A percentile compares a stretch with the other conserved stretches of the same genome.
Conservation (phyloP, 2,797 vertebrate species). For the Prionace glauca region DNA sequence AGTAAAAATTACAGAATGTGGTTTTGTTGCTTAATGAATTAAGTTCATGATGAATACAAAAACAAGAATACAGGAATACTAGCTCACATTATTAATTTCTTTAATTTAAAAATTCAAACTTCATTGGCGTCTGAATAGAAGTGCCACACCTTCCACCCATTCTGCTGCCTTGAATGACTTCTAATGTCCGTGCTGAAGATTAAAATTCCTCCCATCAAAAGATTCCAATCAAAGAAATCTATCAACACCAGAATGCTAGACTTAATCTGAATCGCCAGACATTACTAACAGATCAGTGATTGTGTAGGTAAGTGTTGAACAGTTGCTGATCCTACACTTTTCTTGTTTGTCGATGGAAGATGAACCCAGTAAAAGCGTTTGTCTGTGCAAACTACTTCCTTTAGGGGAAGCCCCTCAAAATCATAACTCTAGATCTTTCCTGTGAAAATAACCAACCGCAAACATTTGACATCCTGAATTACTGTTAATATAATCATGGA, state of each 20-base stretch:
- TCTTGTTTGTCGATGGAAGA: not conserved
- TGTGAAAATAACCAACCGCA: not conserved
- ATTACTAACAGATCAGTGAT: not conserved
- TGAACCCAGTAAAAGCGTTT: not conserved
- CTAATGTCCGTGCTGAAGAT: not conserved
- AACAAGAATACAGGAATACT: not conserved
- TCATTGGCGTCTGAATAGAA: not conserved
- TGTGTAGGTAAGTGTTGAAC: not conserved
- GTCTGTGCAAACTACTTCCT: not conserved
- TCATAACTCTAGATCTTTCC: not conserved
- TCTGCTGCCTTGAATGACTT: not conserved
- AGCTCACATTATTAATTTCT: not conserved
- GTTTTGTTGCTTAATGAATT: no score
- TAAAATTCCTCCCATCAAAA: not conserved
- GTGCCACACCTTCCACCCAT: not conserved
- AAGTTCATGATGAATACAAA: not conserved
- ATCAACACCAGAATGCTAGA: not conserved
- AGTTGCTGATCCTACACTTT: not conserved
- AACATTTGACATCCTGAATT: not conserved
- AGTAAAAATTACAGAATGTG: no score
- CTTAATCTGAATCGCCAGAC: not conserved
- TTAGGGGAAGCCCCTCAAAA: not conserved
- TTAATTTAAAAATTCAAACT: not conserved
- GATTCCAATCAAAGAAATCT: not conserved
- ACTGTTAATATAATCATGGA: not conserved